Evolutionary conservation across 2,888 invertebrate genomes (phyloP), one percentile per base, ranked within the genome.

Genomic region (Sceliomorpha sp.): DNA sequence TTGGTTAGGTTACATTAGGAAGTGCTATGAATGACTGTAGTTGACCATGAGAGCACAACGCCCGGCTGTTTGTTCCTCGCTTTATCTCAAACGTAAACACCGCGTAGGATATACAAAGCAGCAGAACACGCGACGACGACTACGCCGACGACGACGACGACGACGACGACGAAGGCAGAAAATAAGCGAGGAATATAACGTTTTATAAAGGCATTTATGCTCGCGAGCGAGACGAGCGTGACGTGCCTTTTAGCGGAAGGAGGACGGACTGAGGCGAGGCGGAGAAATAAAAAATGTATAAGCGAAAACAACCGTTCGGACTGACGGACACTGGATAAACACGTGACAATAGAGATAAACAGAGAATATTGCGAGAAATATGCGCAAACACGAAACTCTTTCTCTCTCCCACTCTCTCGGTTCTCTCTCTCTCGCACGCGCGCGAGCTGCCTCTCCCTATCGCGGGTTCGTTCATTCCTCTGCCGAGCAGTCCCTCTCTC

Each of bases 331-430:
- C 79, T 83, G 83, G 81, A 84, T 81, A 86, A 85, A 85, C 83
- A 83, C 81, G 81, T 80, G 82, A 84, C 85, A 86, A 86, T 84
- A 80, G 80, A 82, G 82, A 85, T 86, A 86, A 86, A 85, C 84
- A 86, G 80, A 79, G 83, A 83, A 81, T 84, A 84, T 83, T 81
- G 81, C 80, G 81, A 82, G 82, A 80, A 85, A 85, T 83, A 84
- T 81, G 81, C 81, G 79, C 81, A 82, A 83, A 84, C 80, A 83
- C 79, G 78, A 78, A 80, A 78, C 76, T 75, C 74, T 71, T 60
- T 75, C 76, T 73, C 60, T 70, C 70, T 37, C 47, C n/a, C n/a
- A n/a, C n/a, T 60, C 66, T 51, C 58, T 66, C 62, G 31, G 44
- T 59, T 40, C 60, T 45, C 24, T 40, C 58, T 48, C 37, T 34